phyloP scores from a whole-genome alignment of 2,113 vertebrate genomes.

The Xyliphius kryptos region DNA sequence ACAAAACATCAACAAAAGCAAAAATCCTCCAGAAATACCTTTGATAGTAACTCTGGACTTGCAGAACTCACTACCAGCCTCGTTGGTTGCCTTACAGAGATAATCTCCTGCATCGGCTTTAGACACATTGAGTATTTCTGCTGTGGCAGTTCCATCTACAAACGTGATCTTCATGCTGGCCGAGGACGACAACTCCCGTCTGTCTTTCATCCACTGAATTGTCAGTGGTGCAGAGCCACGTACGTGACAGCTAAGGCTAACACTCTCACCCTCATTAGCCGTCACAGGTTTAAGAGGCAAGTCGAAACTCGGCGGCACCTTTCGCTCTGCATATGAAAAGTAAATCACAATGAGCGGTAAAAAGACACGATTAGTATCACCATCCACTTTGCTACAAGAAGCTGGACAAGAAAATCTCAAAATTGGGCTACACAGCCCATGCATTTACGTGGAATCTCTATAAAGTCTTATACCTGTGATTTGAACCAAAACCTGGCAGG shows the following conservation, averaged over 20 bases:
- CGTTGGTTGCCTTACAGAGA: conserved; percentile 88
- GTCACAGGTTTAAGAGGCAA: conserved; percentile 75
- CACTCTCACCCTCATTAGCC: conserved; percentile 70
- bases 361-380: background rate
- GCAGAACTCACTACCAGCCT: conserved; percentile 81
- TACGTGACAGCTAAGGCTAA: conserved; percentile 82
- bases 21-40: conserved; percentile 64
- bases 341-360: background rate
- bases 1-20: background rate
- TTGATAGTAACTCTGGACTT: conserved; percentile 85
- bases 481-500: conserved; percentile 73
- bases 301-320: conserved; percentile 85
- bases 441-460: too few relatives aligned
- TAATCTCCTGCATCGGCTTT: conserved; percentile 84
- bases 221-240: conserved; percentile 79
- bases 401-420: background rate
- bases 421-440: background rate
- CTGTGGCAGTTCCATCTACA: conserved; percentile 72
- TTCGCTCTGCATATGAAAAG: conserved; percentile 72
- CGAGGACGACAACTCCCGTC: conserved; percentile 76
- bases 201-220: conserved; percentile 90
- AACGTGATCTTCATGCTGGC: conserved; percentile 80
- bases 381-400: background rate
- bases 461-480: conserved; percentile 73
- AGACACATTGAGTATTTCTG: conserved; percentile 71